These are phyloP conservation scores for Eustalomyia histrio DNA, from an alignment of 2,888 invertebrate species.

Conservation along the genomic window DNA sequence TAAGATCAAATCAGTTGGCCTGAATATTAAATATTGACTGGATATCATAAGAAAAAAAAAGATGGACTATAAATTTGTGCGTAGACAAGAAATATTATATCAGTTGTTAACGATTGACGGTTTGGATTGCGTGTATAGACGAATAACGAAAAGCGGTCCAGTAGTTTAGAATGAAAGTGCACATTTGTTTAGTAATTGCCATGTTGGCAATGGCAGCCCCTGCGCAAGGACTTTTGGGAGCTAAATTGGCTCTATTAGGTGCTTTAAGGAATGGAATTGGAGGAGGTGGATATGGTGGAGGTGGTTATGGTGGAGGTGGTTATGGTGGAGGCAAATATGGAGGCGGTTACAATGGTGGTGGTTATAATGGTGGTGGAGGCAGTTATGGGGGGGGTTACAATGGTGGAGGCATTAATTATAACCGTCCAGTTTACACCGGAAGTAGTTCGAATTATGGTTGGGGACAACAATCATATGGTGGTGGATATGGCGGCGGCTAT, in stretches of 20 bases:
- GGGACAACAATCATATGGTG: constrained; percentile 59
- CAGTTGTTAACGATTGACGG: constrained; percentile 70
- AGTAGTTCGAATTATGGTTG: constrained; percentile 52
- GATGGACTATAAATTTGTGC: constrained; percentile 75
- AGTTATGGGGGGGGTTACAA: constrained; percentile 1
- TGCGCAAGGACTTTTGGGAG: constrained; percentile 73
- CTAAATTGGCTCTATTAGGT: constrained; percentile 74
- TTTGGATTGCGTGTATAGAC: constrained; percentile 41
- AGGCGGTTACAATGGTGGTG: constrained; percentile 9
- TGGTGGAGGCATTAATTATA: constrained; percentile 41
- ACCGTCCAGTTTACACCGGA: constrained; percentile 56
- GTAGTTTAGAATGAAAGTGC: constrained; percentile 70
- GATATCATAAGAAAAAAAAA: too few species aligned
- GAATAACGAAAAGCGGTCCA: neutral
- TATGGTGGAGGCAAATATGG: constrained; percentile 19
- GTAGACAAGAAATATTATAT: constrained; percentile 69
- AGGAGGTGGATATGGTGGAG: constrained; percentile 15
- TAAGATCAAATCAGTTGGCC: constrained; percentile 47
- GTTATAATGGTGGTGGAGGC: constrained; percentile 25
- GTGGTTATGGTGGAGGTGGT: constrained; percentile 6
- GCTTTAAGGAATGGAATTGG: constrained; percentile 67
- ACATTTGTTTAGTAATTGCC: constrained; percentile 68
- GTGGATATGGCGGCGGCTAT: constrained; percentile 37
- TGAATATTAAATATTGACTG: constrained; percentile 39
- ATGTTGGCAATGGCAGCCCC: constrained; percentile 71